phyloP scores from a whole-genome alignment of 2,797 vertebrate species.

The Australoheros facetus region DNA sequence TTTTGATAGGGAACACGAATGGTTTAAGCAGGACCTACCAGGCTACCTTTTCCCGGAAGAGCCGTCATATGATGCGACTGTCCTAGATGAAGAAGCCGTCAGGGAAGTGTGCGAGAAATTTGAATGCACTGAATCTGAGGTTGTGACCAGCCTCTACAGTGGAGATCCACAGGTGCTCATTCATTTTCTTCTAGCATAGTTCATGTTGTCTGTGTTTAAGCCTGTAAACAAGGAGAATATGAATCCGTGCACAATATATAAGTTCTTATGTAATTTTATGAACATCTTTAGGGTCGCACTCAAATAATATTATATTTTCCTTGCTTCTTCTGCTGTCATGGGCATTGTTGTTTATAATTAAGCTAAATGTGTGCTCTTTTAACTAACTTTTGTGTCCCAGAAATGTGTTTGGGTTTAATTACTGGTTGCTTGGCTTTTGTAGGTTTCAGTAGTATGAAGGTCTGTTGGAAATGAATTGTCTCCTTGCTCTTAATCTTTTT shows the following conservation, averaged over 20 bases:
- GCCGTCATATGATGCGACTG: conserved; percentile 91
- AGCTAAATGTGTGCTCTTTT: too few species aligned
- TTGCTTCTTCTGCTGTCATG: too few species aligned
- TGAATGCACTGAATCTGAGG: conserved; percentile 93
- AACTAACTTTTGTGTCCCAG: too few species aligned
- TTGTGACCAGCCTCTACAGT: conserved; percentile 93
- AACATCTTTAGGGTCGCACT: too few species aligned
- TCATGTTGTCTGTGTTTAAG: background rate
- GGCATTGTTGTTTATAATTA: too few species aligned
- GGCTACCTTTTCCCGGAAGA: conserved; percentile 97
- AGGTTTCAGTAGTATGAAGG: background rate
- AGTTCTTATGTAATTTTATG: too few species aligned
- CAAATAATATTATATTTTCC: too few species aligned
- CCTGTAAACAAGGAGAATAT: too few species aligned
- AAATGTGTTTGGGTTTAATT: too few species aligned
- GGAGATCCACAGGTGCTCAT: conserved; percentile 88
- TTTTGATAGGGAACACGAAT: conserved; percentile 88
- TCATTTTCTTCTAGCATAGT: background rate
- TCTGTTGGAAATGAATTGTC: background rate
- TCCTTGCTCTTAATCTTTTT: background rate
- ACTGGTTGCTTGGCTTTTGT: background rate
- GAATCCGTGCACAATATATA: too few species aligned
- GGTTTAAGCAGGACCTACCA: conserved; percentile 98
- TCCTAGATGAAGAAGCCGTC: conserved; percentile 94
- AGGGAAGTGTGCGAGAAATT: conserved; percentile 98